phyloP scores from a whole-genome alignment of 2,797 vertebrate species.

The Cichlasoma orientale region DNA sequence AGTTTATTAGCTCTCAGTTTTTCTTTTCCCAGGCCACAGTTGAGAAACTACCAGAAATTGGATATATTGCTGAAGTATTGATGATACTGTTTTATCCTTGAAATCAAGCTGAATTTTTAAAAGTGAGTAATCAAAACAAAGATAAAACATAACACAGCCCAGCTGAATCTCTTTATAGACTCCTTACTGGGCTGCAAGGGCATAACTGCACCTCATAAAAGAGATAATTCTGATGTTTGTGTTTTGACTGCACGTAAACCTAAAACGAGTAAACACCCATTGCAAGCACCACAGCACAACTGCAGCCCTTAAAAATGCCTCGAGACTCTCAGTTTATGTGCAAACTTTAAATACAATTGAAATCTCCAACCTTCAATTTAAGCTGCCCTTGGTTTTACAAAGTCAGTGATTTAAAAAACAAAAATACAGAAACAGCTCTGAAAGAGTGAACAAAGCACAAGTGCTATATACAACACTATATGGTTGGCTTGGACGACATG shows the following conservation, averaged over 20 bases:
- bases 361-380: slow-evolving; percentile 63
- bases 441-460: slow-evolving; percentile 52
- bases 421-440: slow-evolving; percentile 48
- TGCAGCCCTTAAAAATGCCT: slow-evolving; percentile 33
- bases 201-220: slow-evolving; percentile 58
- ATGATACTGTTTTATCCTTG: not conserved
- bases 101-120: not conserved
- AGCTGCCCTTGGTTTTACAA: slow-evolving; percentile 47
- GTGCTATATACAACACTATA: slow-evolving; percentile 57
- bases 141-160: not conserved
- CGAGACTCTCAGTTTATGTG: slow-evolving; percentile 63
- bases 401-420: slow-evolving; percentile 62
- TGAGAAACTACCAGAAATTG: slow-evolving; percentile 4
- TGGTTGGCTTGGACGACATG: slow-evolving; percentile 42
- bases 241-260: slow-evolving; percentile 55
- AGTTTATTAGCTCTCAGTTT: slow-evolving; percentile 1
- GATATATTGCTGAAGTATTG: not conserved
- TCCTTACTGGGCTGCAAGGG: slow-evolving; percentile 35
- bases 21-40: not conserved
- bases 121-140: slow-evolving; percentile 1
- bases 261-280: slow-evolving; percentile 58
- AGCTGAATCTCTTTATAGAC: slow-evolving; percentile 15
- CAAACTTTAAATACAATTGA: slow-evolving; percentile 67
- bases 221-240: slow-evolving; percentile 70
- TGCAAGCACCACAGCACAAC: slow-evolving; percentile 31